Percentiles rank a stretch among this genome's conserved stretches.
Conservation (phyloP, 2,888 invertebrate species). For the Lysandra bellargus region DNA sequence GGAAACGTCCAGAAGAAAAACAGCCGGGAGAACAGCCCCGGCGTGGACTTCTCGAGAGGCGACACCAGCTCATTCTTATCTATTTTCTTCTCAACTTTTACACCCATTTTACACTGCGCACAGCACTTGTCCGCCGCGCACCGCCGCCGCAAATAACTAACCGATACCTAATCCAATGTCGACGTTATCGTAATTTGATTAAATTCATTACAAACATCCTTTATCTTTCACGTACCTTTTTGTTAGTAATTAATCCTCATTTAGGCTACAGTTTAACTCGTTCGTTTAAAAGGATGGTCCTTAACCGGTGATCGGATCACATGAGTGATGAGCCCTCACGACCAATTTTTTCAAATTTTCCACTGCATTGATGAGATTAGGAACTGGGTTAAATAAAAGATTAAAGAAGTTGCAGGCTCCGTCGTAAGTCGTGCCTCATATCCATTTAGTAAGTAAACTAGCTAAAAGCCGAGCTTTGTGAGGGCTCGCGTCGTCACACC, state of each 20-base stretch:
- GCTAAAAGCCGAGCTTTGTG: too few relatives aligned
- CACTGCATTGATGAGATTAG: too few relatives aligned
- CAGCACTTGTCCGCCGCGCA: background rate
- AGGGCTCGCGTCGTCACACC: too few relatives aligned
- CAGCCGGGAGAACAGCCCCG: slow-evolving; percentile 79
- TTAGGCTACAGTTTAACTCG: background rate
- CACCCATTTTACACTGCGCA: slow-evolving; percentile 32
- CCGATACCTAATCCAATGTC: slow-evolving; percentile 13
- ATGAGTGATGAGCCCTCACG: too few relatives aligned
- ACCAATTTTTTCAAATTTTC: too few relatives aligned
- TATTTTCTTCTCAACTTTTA: slow-evolving; percentile 28
- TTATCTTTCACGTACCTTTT: background rate
- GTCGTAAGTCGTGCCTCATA: too few relatives aligned
- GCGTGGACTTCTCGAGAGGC: slow-evolving; percentile 49
- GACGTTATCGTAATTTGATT: slow-evolving; percentile 19
- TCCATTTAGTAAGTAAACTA: too few relatives aligned
- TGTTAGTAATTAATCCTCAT: background rate
- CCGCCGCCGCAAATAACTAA: background rate
- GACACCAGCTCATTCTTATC: slow-evolving; percentile 39
- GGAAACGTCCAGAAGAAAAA: slow-evolving; percentile 88
- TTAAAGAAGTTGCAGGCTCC: too few relatives aligned
- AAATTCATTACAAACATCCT: slow-evolving; percentile 10
- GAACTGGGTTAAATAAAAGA: too few relatives aligned
- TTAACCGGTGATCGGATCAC: too few relatives aligned
- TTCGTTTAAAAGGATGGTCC: background rate